These are phyloP conservation scores for Enteromius unitaeniatus DNA, from an alignment of 2,797 vertebrate genomes.

Conservation along the genomic window DNA sequence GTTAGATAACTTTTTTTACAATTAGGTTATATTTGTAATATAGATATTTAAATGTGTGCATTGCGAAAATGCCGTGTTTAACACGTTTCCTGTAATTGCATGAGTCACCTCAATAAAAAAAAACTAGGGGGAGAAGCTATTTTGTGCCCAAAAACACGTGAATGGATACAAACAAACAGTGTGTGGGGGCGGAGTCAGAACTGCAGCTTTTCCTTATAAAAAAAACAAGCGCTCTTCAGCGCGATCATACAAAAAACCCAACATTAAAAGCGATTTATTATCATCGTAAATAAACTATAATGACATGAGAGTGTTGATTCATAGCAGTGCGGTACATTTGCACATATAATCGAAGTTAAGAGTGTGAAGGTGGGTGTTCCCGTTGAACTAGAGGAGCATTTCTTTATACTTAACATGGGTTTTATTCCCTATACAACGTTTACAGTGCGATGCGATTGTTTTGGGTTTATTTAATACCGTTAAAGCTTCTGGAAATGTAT, in stretches of 20 bases:
- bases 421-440: not conserved
- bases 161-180: constrained; percentile 36
- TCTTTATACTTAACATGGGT: not conserved
- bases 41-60: not conserved
- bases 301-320: not conserved
- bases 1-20: not conserved
- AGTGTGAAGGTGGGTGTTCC: constrained; percentile 33
- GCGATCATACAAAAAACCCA: not conserved
- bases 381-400: not conserved
- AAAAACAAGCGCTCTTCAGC: constrained; percentile 8
- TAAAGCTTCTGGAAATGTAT: not conserved
- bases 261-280: not conserved
- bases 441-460: not conserved
- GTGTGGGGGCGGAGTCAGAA: constrained; percentile 20
- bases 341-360: constrained; percentile 5
- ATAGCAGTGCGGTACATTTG: not conserved
- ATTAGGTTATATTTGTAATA: not conserved
- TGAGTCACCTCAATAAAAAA: constrained; percentile 5
- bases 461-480: not conserved
- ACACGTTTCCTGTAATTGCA: not conserved
- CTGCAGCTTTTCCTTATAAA: constrained; percentile 20
- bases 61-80: not conserved
- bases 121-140: not conserved
- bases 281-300: not conserved
- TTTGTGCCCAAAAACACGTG: constrained; percentile 37